These are phyloP conservation scores for Celastrina argiolus DNA, from an alignment of 2,888 invertebrate species.

Conservation along the genomic window DNA sequence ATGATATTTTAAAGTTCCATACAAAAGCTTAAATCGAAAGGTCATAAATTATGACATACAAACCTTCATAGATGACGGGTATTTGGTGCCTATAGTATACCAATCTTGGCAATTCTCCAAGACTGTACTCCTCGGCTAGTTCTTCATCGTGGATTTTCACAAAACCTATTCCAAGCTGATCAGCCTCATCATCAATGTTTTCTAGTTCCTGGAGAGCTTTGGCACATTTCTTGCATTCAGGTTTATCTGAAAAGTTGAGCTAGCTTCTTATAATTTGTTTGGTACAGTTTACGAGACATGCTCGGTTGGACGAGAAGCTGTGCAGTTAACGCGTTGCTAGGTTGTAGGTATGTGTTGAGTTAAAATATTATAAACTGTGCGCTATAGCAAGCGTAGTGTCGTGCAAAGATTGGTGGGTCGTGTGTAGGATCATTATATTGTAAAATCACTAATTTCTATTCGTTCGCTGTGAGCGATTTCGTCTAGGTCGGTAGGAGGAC, in stretches of 20 bases:
- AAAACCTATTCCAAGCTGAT: slow-evolving; percentile 95
- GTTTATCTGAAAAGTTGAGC: slow-evolving; percentile 84
- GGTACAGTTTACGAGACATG: slow-evolving; percentile 40
- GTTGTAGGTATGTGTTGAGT: slow-evolving; percentile 52
- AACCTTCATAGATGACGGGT: slow-evolving; percentile 96
- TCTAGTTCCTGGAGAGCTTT: slow-evolving; percentile 94
- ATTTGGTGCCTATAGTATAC: slow-evolving; percentile 96
- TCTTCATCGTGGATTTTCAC: slow-evolving; percentile 95
- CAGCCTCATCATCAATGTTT: slow-evolving; percentile 96
- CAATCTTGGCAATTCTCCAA: slow-evolving; percentile 90
- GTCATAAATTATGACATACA: slow-evolving; percentile 56
- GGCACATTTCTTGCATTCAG: slow-evolving; percentile 93
- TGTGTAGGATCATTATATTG: slow-evolving; percentile 29
- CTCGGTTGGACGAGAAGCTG: slow-evolving; percentile 58
- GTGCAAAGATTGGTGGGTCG: slow-evolving; percentile 38
- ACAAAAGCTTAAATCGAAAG: slow-evolving; percentile 33
- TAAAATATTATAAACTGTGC: slow-evolving; percentile 55
- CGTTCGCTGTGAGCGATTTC: slow-evolving; percentile 2
- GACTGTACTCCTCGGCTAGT: slow-evolving; percentile 94
- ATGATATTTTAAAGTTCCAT: too few relatives aligned
- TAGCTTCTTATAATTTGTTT: not conserved
- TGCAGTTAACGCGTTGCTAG: slow-evolving; percentile 64
- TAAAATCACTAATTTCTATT: slow-evolving; percentile 26
- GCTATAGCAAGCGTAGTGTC: slow-evolving; percentile 43
- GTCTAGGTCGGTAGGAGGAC: slow-evolving; percentile 9